A percentile compares a stretch with the other conserved stretches of the same genome.
Conservation (phyloP, 2,797 vertebrate species). For the Myotis vivesi region DNA sequence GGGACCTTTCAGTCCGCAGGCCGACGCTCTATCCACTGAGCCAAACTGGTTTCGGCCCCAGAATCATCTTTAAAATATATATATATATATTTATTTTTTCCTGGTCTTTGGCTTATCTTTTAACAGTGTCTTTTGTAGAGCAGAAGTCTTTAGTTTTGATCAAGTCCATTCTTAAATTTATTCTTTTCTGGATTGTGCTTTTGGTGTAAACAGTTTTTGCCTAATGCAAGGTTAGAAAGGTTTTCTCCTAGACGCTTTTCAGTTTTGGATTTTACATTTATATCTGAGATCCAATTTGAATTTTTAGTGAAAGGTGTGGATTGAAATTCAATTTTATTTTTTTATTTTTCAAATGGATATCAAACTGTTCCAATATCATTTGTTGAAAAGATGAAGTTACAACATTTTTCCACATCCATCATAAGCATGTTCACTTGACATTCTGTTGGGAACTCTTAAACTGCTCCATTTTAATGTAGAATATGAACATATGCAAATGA, state of each 20-base stretch:
- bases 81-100: neutral
- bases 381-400: constrained; percentile 8
- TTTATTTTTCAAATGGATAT: neutral
- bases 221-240: neutral
- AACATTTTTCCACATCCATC: neutral
- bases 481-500: neutral
- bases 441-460: neutral
- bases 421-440: neutral
- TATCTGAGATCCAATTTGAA: constrained; percentile 23
- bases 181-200: constrained; percentile 31
- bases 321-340: neutral
- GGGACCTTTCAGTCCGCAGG: no score
- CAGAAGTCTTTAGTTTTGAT: constrained; percentile 29
- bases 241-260: neutral
- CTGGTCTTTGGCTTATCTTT: constrained; percentile 11
- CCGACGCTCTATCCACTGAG: no score
- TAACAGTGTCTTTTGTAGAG: neutral
- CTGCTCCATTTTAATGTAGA: constrained; percentile 29
- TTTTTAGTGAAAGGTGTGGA: neutral
- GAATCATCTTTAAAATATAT: no score
- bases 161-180: neutral
- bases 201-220: constrained; percentile 45
- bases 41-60: no score
- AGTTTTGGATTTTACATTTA: constrained; percentile 28
- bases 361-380: neutral